These are phyloP conservation scores for Leptobrachium leishanense DNA, from an alignment of 2,113 vertebrate genomes.

Conservation along the genomic window DNA sequence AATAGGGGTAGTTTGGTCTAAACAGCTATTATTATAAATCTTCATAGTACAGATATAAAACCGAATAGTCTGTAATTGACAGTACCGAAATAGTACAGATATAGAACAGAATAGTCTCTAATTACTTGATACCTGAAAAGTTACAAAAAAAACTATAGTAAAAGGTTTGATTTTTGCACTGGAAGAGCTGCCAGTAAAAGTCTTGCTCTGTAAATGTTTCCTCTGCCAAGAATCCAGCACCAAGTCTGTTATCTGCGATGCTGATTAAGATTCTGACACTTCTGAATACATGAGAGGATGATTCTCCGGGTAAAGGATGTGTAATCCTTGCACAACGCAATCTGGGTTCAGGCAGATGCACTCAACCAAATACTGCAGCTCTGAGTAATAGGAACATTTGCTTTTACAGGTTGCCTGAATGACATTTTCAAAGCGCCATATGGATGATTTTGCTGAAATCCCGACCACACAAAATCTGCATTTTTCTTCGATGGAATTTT, in stretches of 20 bases:
- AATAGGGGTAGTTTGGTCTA: no score
- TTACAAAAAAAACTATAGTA: neutral
- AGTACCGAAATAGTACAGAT: neutral
- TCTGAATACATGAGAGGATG: constrained; percentile 31
- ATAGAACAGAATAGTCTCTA: neutral
- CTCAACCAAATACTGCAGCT: constrained; percentile 30
- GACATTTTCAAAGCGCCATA: constrained; percentile 37
- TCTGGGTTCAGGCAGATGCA: constrained; percentile 42
- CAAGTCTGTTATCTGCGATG: constrained; percentile 8
- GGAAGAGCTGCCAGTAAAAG: constrained; percentile 4
- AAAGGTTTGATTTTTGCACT: neutral
- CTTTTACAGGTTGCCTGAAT: constrained; percentile 44
- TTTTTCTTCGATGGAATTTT: neutral
- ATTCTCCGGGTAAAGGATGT: constrained; percentile 9
- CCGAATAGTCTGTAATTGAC: neutral
- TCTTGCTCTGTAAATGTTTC: constrained; percentile 2
- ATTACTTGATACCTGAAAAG: no score
- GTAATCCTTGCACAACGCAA: constrained; percentile 39
- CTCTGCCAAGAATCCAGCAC: constrained; percentile 22
- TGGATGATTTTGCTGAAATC: constrained; percentile 24
- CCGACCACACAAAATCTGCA: constrained; percentile 40
- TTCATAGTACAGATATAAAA: no score
- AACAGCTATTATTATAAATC: no score
- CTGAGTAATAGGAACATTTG: constrained; percentile 41
- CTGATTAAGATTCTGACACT: constrained; percentile 41